Base-by-base conservation (phyloP, 2,113 vertebrate species). In the Hydropotes inermis region DNA sequence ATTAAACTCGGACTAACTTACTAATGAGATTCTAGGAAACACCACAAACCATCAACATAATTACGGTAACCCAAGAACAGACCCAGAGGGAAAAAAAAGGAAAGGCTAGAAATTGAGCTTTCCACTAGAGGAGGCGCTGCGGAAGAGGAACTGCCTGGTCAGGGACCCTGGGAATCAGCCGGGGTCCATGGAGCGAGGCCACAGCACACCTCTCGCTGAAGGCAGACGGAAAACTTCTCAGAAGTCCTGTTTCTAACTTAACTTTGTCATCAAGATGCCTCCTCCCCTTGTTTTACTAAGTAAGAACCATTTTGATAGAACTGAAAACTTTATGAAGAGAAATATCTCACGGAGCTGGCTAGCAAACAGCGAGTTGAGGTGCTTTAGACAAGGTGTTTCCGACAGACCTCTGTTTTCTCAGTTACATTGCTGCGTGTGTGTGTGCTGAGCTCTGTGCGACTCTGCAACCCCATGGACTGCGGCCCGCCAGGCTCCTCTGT, bases 321-420 rank as follows among this genome's bases (percentile, higher is more conserved):
- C 33, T 52, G 83, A 95, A 95, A 30, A 54, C 11, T 85, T 91
- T 81, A 52, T 33, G 25, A 87, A 70, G 50, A 86, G 19, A 93
- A 87, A 21, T 45, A 70, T 55, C 82, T 17, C 33, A 79, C 33
- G 50, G 52, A 54, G 28, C 15, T 47, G 21, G n/a, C 43, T 28
- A 54, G 39, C 70, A 57, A 97, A 39, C 2, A 76, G 60, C 23
- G 33, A 0, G 7, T 19, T 70, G 70, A 9, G 43, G 39, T 82
- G 33, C 84, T 93, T 70, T 4, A 58, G 50, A 87, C 11, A 45
- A 78, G 21, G 33, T 67, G 47, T 90, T 85, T 43, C 87, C 27
- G 28, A 45, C 2, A 91, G 54, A 67, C 12, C 58, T 30, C 86
- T 78, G 57, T 61, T 70, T 89, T 33, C 79, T 83, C 47, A 64